Conservation (phyloP, 2,797 vertebrate species). For the Emydoidea blandingii region DNA sequence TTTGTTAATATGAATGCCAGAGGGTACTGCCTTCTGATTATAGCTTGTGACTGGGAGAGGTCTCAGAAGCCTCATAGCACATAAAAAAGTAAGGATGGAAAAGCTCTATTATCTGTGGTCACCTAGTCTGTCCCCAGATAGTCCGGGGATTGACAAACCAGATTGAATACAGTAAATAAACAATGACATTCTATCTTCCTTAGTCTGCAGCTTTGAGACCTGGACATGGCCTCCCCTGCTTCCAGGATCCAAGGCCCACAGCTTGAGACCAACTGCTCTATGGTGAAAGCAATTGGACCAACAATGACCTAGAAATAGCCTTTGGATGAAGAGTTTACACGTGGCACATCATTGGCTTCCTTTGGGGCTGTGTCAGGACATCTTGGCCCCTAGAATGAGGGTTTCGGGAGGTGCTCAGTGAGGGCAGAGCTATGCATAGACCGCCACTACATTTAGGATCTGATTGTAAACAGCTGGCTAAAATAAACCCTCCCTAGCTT, state of each 20-base stretch:
- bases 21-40: neutral
- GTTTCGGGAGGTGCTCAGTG: neutral
- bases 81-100: rapidly evolving
- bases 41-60: neutral
- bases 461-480: neutral
- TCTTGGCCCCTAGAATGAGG: neutral
- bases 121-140: neutral
- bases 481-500: neutral
- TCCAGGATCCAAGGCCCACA: neutral
- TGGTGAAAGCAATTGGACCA: neutral
- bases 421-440: neutral
- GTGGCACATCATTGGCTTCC: neutral
- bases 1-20: neutral
- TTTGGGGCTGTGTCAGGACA: neutral
- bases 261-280: neutral
- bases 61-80: neutral
- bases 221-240: neutral
- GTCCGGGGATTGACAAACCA: neutral
- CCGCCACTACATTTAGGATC: neutral
- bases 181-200: neutral
- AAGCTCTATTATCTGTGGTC: neutral
- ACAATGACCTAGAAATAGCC: neutral
- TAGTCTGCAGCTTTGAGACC: neutral
- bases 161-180: neutral
- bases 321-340: neutral